Conservation (phyloP, 2,888 invertebrate species). For the Cyclophora punctaria region DNA sequence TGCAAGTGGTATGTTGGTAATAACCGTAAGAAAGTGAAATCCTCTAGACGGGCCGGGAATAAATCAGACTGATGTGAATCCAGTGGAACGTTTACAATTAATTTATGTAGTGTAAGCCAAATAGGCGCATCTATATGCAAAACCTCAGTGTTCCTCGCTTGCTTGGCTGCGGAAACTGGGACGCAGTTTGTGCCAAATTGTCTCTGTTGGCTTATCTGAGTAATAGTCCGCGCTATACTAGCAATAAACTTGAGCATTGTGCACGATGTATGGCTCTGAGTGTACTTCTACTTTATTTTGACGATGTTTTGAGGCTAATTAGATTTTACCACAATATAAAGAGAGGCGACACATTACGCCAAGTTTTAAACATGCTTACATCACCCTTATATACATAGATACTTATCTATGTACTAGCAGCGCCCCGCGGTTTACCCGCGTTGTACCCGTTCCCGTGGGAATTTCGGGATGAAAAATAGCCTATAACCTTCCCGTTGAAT, state of each 20-base stretch:
- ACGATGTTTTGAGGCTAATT: slow-evolving; percentile 39
- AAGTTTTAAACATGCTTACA: no score
- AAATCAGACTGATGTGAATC: slow-evolving; percentile 46
- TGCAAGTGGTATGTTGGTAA: slow-evolving; percentile 12
- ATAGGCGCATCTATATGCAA: slow-evolving; percentile 71
- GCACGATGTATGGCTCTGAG: slow-evolving; percentile 50
- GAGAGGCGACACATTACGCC: no score
- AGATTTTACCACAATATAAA: slow-evolving; percentile 20
- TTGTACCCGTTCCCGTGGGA: no score
- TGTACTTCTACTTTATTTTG: slow-evolving; percentile 43
- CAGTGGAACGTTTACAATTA: slow-evolving; percentile 63
- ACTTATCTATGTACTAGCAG: no score
- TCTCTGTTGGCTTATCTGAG: slow-evolving; percentile 72
- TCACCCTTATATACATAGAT: no score
- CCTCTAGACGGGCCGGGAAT: slow-evolving; percentile 23
- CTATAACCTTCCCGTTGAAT: no score
- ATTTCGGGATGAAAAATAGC: no score
- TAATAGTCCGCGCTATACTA: slow-evolving; percentile 56
- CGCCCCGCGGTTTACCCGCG: no score
- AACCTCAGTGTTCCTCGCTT: slow-evolving; percentile 58
- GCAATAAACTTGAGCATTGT: slow-evolving; percentile 62
- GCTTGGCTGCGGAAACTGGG: slow-evolving; percentile 64
- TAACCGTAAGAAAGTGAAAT: slow-evolving; percentile 28
- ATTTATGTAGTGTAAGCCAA: slow-evolving; percentile 68
- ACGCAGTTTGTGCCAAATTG: slow-evolving; percentile 71